Evolutionary conservation across 2,888 invertebrate genomes (phyloP), one percentile per base, ranked within the genome.

Genomic region (Isotomurus palustris): DNA sequence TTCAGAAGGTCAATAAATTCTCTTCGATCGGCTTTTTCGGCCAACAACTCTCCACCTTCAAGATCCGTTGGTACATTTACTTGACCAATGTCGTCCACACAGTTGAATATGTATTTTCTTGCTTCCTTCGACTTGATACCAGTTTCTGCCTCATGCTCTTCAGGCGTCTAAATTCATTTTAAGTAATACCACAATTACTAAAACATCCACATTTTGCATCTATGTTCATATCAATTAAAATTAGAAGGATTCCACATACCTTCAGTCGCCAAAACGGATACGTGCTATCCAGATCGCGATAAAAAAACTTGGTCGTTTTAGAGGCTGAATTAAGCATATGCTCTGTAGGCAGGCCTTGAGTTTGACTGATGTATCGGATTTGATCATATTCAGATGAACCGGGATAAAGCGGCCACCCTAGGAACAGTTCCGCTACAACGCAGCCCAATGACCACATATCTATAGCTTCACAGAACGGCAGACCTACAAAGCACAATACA

Each of bases 371-470:
- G 80, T 94, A 92, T 68, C 95, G 83, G 73, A 96, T 96, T 81
- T 96, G 91, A 79, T 99, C 99, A 79, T 97, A 99, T 79, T 99
- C 99, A 19, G 96, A 96, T 52, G 94, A 92, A 66, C 99, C 99
- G 0, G 99, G 99, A 79, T 99, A 99, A 35, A 99, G 81, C 17
- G 99, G 99, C 99, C 99, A 99, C 66, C 99, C 99, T 43, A 99
- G 83, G 79, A 99, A 99, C 70, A 99, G 81, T 76, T 99, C 99
- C 2, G 99, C 99, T 45, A 99, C 96, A 65, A 99, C 99, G 78
- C 99, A 99, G 58, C 99, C 99, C 69, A 99, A 80, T 5, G 96
- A 97, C 99, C 99, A 99, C 97, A 99, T 99, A 78, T 99, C 99
- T 73, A 99, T 99, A 14, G 97, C 94, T 78, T 99, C 99, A 80